Base-by-base conservation (phyloP, 2,113 vertebrate species). In the Puntigrus tetrazona region DNA sequence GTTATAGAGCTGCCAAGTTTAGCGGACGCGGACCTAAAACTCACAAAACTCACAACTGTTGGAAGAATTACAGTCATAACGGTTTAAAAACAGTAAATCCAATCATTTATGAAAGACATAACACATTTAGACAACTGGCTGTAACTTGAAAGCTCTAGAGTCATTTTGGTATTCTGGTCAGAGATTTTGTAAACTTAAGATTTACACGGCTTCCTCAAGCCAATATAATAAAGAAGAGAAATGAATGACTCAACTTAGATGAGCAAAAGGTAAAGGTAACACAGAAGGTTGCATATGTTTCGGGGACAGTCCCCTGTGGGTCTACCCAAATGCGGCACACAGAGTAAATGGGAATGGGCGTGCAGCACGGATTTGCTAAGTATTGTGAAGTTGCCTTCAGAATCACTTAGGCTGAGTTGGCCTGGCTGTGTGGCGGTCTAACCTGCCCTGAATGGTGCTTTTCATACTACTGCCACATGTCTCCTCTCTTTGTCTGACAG, bases 401-500 rank as follows among this genome's bases (percentile, higher is more conserved):
- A 74, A 67, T 83, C 73, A 82, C 36, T 86, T 85, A 79, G 50
- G 47, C 43, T 84, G 80, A 81, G 69, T 67, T 52, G 65, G 76
- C 82, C 63, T 81, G 77, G 78, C 77, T 81, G 69, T 81, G 81
- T 14, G 45, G 63, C 61, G 41, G 61, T 3, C 36, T 57, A 69
- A 84, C 36, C 41, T 41, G 47, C 31, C 55, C 50, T 88, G 78
- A 88, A 88, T 88, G 65, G 70, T 72, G 87, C 76, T 83, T 84
- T 88, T 88, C 86, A 88, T 88, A 61, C n/a, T 69, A 72, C 47
- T 69, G 73, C 85, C 65, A 84, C 61, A 75, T 72, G 84, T 81
- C 57, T 84, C 65, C 76, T 80, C 77, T 67, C 70, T 88, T 83
- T 76, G 77, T 43, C 85, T 88, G 74, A 70, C 43, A 55, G 63